Conservation (phyloP, 2,888 invertebrate genomes). For the Pseudolycoriella hygida region DNA sequence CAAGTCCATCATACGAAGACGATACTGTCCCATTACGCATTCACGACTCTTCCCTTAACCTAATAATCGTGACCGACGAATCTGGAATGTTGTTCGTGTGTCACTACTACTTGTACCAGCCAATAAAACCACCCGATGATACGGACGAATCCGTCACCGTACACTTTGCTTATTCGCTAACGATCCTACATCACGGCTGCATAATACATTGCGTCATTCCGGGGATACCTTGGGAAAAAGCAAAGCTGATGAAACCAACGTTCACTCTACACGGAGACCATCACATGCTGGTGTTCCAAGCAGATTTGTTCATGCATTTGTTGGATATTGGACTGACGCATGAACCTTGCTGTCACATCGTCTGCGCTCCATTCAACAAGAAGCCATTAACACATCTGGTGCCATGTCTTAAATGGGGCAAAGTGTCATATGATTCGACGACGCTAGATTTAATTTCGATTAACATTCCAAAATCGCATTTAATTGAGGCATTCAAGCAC, state of each 20-base stretch:
- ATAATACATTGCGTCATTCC: constrained; percentile 70
- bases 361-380: constrained; percentile 40
- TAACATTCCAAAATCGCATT: constrained; percentile 42
- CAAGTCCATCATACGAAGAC: constrained; percentile 59
- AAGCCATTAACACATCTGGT: constrained; percentile 44
- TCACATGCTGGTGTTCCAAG: constrained; percentile 65
- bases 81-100: constrained; percentile 58
- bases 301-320: constrained; percentile 68
- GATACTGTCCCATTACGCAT: constrained; percentile 62
- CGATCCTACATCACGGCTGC: constrained; percentile 64
- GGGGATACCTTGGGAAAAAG: constrained; percentile 60
- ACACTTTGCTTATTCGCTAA: constrained; percentile 72
- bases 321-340: constrained; percentile 69
- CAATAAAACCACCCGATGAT: constrained; percentile 30
- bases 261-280: constrained; percentile 59
- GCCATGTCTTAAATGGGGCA: constrained; percentile 32
- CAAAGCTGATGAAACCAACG: constrained; percentile 56
- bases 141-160: constrained; percentile 33
- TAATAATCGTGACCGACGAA: constrained; percentile 58
- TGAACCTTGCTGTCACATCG: constrained; percentile 67
- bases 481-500: constrained; percentile 49
- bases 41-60: constrained; percentile 65
- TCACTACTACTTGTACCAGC: constrained; percentile 70
- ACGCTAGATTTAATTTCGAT: constrained; percentile 56
- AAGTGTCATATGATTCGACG: constrained; percentile 37